Evolutionary conservation across 2,888 invertebrate species (phyloP), one percentile per base, ranked within the genome.

Genomic region (Esperia sulphurella): DNA sequence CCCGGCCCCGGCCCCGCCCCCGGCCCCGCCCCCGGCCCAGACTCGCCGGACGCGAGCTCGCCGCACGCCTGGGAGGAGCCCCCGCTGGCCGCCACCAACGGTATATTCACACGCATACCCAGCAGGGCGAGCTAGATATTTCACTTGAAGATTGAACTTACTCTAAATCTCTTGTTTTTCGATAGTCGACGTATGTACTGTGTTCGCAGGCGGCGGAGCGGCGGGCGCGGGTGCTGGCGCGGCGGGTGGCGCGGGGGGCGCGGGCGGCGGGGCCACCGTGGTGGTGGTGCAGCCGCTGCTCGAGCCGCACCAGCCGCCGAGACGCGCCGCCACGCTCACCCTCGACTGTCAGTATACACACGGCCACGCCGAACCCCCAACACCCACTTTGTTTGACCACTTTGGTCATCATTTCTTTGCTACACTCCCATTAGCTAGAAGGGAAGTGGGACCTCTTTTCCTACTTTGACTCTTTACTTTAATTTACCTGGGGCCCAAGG

Each of bases 231-330:
- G 14, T n/a, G n/a, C n/a, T n/a, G n/a, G n/a, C n/a, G n/a, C 35
- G n/a, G n/a, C 35, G 35, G 6, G 6, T n/a, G 35, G 35, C 35
- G 35, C 35, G 53, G n/a, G 14, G 33, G 14, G 14, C 14, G 8
- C 30, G n/a, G 30, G 9, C 8, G 37, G 10, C 79, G 83, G 52
- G 79, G 37, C 13, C 6, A 10, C 1, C 6, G 13, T 37, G 10
- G 1, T 12, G 7, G 14, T 39, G 14, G 7, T 73, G 65, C 75
- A 65, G 39, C 28, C 69, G 41, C 57, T n/a, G 21, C 69, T 81
- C 1, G 74, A 57, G 47, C 68, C 83, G 56, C 72, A 64, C 46
- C 66, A 67, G 61, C 57, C 55, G 47, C 75, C 70, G 44, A 57
- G 58, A 46, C 65, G 50, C 49, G 62, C 68, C 44, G 79, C 75